A percentile compares a stretch with the other conserved stretches of the same genome.
These are phyloP conservation scores for Stratiomys singularior DNA, from an alignment of 2,888 invertebrate genomes.

Conservation along the genomic window DNA sequence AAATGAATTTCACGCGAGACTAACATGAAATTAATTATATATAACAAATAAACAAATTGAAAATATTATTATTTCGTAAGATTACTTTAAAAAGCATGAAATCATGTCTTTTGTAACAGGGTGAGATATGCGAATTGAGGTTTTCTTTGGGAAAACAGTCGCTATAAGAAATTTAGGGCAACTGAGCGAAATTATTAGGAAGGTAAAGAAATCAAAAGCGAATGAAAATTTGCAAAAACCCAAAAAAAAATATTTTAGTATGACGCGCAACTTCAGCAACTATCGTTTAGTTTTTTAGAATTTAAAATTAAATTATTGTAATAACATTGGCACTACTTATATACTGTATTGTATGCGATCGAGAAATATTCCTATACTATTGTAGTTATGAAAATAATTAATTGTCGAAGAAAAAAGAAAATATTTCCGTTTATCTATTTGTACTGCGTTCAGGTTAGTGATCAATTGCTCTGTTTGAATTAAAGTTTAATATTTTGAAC, in stretches of 20 bases:
- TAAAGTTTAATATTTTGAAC: background rate
- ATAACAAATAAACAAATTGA: background rate
- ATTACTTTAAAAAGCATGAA: background rate
- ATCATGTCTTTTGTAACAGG: constrained; percentile 25
- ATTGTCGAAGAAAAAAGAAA: background rate
- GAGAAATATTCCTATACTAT: background rate
- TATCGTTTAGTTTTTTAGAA: background rate
- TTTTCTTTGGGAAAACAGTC: background rate
- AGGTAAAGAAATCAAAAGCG: background rate
- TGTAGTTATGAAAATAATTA: constrained; percentile 3
- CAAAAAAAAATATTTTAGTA: background rate
- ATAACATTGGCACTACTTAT: background rate
- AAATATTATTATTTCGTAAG: constrained; percentile 5
- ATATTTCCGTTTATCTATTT: constrained; percentile 10
- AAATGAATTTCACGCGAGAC: constrained; percentile 1
- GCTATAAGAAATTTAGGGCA: background rate
- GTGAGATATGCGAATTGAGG: background rate
- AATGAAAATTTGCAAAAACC: background rate
- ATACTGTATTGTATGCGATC: background rate
- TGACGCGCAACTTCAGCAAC: background rate
- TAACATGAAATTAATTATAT: constrained; percentile 15
- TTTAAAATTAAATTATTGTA: background rate
- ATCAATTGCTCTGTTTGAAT: constrained; percentile 35
- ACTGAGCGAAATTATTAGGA: background rate
- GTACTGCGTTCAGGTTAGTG: constrained; percentile 39